phyloP scores from a whole-genome alignment of 2,797 vertebrate genomes.

The Centroberyx gerrardi region DNA sequence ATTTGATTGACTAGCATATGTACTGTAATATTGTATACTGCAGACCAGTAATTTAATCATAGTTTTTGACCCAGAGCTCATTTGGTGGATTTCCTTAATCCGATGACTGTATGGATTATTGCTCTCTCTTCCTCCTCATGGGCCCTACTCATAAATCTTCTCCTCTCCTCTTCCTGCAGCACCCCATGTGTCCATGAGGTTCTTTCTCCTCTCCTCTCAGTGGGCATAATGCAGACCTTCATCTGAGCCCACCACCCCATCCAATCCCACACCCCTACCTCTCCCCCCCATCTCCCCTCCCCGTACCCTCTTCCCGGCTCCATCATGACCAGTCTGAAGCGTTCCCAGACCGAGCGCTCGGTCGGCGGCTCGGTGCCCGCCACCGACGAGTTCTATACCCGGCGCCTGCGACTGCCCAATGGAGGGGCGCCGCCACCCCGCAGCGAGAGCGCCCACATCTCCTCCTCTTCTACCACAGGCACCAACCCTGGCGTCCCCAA shows the following conservation, averaged over 20 bases:
- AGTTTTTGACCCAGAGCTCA: not conserved
- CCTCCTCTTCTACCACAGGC: conserved; percentile 77
- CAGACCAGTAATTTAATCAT: not conserved
- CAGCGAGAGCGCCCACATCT: conserved; percentile 89
- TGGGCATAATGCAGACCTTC: conserved; percentile 76
- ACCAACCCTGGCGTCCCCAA: conserved; percentile 97
- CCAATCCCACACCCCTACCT: conserved; percentile 58
- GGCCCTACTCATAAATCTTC: not conserved
- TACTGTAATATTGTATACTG: not conserved
- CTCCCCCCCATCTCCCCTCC: conserved; percentile 65
- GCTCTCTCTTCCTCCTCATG: not conserved
- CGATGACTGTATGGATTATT: not conserved
- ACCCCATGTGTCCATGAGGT: conserved; percentile 70
- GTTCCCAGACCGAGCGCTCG: conserved; percentile 98
- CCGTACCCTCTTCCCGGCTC: conserved; percentile 68
- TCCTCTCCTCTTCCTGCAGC: conserved; percentile 51
- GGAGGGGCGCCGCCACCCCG: conserved; percentile 95
- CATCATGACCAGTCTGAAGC: conserved; percentile 98
- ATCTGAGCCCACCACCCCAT: conserved; percentile 77
- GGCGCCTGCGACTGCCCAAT: conserved; percentile 95
- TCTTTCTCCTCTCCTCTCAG: conserved; percentile 55
- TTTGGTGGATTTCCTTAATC: no score
- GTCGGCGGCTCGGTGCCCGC: conserved; percentile 94
- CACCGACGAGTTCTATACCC: conserved; percentile 96
- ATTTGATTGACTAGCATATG: not conserved